phyloP scores from a whole-genome alignment of 2,888 invertebrate species.

The Bombylius major region DNA sequence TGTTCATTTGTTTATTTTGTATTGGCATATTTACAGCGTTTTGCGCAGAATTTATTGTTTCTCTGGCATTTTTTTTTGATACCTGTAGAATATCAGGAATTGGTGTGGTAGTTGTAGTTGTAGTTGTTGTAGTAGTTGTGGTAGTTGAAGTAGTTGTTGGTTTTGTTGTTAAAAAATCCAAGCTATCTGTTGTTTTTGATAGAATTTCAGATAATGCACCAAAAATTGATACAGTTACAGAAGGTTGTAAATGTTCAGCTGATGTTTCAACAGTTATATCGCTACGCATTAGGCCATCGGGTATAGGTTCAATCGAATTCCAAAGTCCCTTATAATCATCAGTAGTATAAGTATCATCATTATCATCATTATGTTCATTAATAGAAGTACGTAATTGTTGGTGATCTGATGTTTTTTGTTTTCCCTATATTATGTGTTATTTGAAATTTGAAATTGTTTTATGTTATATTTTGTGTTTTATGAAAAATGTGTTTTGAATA shows the following conservation, averaged over 20 bases:
- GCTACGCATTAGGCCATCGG: slow-evolving; percentile 19
- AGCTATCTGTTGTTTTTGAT: slow-evolving; percentile 22
- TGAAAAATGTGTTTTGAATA: too few species aligned
- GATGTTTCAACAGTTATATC: slow-evolving; percentile 43
- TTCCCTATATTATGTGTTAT: neutral
- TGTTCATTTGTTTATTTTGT: neutral
- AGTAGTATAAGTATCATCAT: neutral
- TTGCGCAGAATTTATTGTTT: slow-evolving; percentile 9
- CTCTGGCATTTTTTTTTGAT: slow-evolving; percentile 12
- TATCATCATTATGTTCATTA: neutral
- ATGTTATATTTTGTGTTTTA: too few species aligned
- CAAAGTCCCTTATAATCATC: slow-evolving; percentile 9
- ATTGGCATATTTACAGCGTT: slow-evolving; percentile 15
- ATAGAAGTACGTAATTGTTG: neutral
- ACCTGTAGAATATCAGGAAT: slow-evolving; percentile 18
- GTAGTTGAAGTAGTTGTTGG: slow-evolving; percentile 17
- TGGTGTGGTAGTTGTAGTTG: slow-evolving; percentile 18
- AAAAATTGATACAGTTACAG: slow-evolving; percentile 46
- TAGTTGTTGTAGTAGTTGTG: slow-evolving; percentile 17
- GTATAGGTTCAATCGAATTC: slow-evolving; percentile 19
- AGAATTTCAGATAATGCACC: slow-evolving; percentile 47
- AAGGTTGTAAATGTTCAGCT: slow-evolving; percentile 38
- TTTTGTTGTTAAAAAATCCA: slow-evolving; percentile 15
- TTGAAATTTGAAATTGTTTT: too few species aligned
- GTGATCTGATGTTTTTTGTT: neutral